Evolutionary conservation across 2,888 invertebrate genomes (phyloP), one percentile per base, ranked within the genome.

Genomic region (Tenthredo amoena): DNA sequence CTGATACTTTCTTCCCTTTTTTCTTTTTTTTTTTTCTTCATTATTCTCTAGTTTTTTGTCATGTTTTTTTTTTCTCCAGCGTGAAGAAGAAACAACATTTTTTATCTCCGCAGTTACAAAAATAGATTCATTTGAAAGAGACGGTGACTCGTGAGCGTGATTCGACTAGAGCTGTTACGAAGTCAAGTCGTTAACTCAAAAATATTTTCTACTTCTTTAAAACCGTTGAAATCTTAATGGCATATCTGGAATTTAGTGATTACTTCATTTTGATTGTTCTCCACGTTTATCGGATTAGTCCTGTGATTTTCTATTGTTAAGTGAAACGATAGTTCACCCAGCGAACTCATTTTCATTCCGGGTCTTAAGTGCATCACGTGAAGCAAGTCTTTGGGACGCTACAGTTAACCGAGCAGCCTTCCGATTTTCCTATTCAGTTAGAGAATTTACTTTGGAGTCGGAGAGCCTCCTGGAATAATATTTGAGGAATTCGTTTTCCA

Each of bases 401-500:
- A 12, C 47, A 47, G 76, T 76, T 76, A 58, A 31, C 58, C 58
- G 62, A 81, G 4, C 34, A n/a, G 34, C 55, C 62, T 37, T 62
- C 31, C 81, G 81, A 81, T 81, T 58, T 81, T 40, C 62, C 58
- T 58, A n/a, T 81, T 81, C 34, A 40, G 58, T 5, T 9, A 62
- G 40, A 26, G 81, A 81, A 81, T 58, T 26, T 58, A 26, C 62
- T 81, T 40, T n/a, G 18, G 81, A 81, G 58, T 37, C 21, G 18
- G 55, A 21, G 34, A 21, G 79, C 87, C 87, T 89, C 88, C 89
- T 90, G 90, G 90, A 90, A 90, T 90, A 90, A 90, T 90, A 90
- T 90, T 90, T 90, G 89, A 89, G 86, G 84, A 68, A 87, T 89
- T 87, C 89, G 87, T 87, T 86, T 86, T 86, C 76, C 79, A 74